Evolutionary conservation across 2,888 invertebrate species (phyloP).

Genomic region (Acronicta aceris): DNA sequence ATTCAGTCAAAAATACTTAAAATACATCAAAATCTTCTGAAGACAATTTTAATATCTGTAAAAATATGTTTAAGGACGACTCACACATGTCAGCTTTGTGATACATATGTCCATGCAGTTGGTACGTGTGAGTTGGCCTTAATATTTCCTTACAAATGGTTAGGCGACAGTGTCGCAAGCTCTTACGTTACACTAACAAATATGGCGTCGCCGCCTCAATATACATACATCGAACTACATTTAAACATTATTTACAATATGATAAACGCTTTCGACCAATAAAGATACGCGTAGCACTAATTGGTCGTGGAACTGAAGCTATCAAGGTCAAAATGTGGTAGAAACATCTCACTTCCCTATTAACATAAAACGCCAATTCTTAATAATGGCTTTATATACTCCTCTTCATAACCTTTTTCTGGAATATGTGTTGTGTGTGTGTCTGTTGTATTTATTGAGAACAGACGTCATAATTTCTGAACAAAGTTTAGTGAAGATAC

Average conservation of each 20-base stretch:
- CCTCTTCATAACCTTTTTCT: slow-evolving; percentile 20
- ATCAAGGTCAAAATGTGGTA: slow-evolving; percentile 15
- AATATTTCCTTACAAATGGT: slow-evolving; percentile 56
- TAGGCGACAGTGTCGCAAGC: slow-evolving; percentile 64
- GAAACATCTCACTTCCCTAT: slow-evolving; percentile 17
- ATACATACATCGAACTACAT: slow-evolving; percentile 62
- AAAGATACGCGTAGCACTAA: slow-evolving; percentile 43
- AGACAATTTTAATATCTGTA: slow-evolving; percentile 58
- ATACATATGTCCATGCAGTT: neutral
- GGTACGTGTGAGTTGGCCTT: slow-evolving; percentile 25
- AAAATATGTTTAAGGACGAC: slow-evolving; percentile 56
- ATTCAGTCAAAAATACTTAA: slow-evolving; percentile 47
- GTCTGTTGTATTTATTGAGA: slow-evolving; percentile 7
- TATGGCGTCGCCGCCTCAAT: slow-evolving; percentile 50
- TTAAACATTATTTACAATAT: slow-evolving; percentile 60
- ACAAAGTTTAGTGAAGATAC: slow-evolving; percentile 12
- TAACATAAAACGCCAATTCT: slow-evolving; percentile 13
- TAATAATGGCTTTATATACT: neutral
- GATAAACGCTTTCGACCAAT: slow-evolving; percentile 47
- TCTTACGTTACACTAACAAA: slow-evolving; percentile 60
- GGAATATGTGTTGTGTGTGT: slow-evolving; percentile 33
- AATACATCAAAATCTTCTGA: slow-evolving; percentile 40
- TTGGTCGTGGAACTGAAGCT: slow-evolving; percentile 50
- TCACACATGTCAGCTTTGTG: slow-evolving; percentile 17
- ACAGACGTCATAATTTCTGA: slow-evolving; percentile 4